phyloP scores from a whole-genome alignment of 2,797 vertebrate species.

The Choloepus didactylus region DNA sequence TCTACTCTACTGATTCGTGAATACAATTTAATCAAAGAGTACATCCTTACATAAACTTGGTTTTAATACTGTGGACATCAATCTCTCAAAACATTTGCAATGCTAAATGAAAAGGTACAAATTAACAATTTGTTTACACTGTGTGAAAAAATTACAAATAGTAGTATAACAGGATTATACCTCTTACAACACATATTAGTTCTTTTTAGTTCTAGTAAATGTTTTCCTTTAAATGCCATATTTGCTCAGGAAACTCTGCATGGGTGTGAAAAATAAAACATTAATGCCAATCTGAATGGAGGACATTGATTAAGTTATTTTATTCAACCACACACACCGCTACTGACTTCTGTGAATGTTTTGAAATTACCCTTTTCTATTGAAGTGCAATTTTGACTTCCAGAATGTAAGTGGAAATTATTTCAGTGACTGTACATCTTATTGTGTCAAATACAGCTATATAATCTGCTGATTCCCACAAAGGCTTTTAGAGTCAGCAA shows the following conservation, averaged over 20 bases:
- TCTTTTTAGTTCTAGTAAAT: background rate
- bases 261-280: background rate
- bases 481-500: background rate
- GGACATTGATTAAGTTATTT: conserved; percentile 28
- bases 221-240: background rate
- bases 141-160: background rate
- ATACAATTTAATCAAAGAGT: background rate
- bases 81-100: background rate
- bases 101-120: background rate
- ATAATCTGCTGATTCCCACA: background rate
- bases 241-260: background rate
- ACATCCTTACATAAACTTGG: background rate
- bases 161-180: background rate
- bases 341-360: background rate
- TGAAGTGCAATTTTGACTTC: conserved; percentile 29
- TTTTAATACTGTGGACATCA: background rate
- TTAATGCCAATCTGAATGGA: background rate
- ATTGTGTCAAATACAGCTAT: background rate
- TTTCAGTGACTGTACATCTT: background rate
- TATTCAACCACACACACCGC: background rate
- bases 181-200: background rate
- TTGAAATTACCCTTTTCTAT: background rate
- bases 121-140: background rate
- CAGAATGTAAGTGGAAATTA: background rate
- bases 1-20: background rate